phyloP scores from a whole-genome alignment of 2,797 vertebrate genomes.

The Myotis myotis region DNA sequence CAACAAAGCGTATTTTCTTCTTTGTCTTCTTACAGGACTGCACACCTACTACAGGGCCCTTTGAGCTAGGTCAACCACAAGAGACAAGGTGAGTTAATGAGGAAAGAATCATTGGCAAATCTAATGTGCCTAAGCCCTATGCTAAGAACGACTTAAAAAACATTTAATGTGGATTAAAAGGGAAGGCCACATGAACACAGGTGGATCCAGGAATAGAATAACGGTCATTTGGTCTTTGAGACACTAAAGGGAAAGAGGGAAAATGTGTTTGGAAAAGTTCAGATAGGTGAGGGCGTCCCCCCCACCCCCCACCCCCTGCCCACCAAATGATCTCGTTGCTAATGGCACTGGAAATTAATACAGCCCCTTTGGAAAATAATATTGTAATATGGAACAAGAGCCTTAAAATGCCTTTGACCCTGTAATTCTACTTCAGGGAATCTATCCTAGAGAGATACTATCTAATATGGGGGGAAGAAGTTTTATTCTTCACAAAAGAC shows the following conservation, averaged over 20 bases:
- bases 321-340: neutral
- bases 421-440: neutral
- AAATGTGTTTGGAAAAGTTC: neutral
- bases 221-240: neutral
- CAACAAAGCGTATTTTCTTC: neutral
- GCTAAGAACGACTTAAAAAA: neutral
- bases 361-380: neutral
- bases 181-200: neutral
- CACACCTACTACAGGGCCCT: neutral
- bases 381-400: neutral
- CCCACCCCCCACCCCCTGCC: too few relatives aligned
- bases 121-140: neutral
- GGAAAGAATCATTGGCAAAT: neutral
- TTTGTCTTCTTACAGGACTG: neutral
- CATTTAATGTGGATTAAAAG: neutral
- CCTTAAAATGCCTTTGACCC: neutral
- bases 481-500: conserved; percentile 21
- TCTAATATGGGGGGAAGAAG: neutral
- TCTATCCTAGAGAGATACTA: conserved; percentile 5
- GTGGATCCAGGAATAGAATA: neutral
- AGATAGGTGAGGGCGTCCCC: neutral
- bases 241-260: neutral
- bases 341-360: neutral
- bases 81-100: neutral
- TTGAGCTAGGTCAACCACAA: neutral